phyloP scores from a whole-genome alignment of 2,888 invertebrate genomes.

The Sinelater perroti region DNA sequence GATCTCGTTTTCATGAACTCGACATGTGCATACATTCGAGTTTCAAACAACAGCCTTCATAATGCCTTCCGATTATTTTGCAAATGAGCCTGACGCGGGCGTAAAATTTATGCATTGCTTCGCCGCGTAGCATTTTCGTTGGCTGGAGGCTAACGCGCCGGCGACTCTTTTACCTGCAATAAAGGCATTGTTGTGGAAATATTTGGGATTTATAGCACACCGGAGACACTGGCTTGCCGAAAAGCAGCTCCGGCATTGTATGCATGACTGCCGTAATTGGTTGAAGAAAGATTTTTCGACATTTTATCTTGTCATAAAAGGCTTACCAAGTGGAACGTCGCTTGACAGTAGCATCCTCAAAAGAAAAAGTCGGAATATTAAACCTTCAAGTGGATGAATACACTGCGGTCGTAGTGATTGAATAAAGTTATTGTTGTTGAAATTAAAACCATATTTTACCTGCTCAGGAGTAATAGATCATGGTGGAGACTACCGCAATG shows the following conservation, averaged over 20 bases:
- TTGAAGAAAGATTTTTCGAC: constrained; percentile 1
- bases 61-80: constrained; percentile 24
- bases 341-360: constrained; percentile 22
- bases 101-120: constrained; percentile 19
- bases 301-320: constrained; percentile 26
- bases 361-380: constrained; percentile 24
- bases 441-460: constrained; percentile 27
- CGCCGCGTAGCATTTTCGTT: too few species aligned
- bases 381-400: constrained; percentile 21
- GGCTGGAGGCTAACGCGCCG: too few species aligned
- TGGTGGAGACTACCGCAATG: constrained; percentile 3
- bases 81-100: constrained; percentile 1
- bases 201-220: neutral
- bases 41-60: constrained; percentile 25
- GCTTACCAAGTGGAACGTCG: constrained; percentile 24
- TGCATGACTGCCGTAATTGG: neutral
- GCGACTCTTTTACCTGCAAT: constrained; percentile 8
- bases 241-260: constrained; percentile 4
- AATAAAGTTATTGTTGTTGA: constrained; percentile 29
- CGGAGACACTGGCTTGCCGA: constrained; percentile 11
- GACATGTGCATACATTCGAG: too few species aligned
- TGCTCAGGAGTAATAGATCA: constrained; percentile 29
- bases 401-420: constrained; percentile 16
- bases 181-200: neutral
- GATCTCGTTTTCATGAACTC: too few species aligned